Evolutionary conservation across 2,797 vertebrate species (phyloP), one percentile per base, ranked within the genome.

Genomic region (Eidolon dupreanum): DNA sequence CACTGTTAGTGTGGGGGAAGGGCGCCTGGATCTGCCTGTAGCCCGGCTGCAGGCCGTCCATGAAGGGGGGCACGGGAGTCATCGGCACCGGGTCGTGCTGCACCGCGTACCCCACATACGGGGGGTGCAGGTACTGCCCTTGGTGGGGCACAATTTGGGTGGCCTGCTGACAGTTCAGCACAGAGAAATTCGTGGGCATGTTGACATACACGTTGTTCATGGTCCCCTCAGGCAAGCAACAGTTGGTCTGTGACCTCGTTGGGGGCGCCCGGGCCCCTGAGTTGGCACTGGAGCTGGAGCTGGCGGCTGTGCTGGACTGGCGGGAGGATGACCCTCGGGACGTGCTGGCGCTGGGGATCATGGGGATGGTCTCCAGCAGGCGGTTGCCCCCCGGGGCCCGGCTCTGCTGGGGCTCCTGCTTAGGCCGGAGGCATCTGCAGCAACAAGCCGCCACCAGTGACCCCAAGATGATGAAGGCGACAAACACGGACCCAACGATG

Each of bases 181-280:
- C 99, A 0, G 99, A 99, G 99, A 99, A 99, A 98, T 99, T 99
- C 1, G 99, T 99, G 38, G 99, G 99, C 99, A 99, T 99, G 98
- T 99, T 99, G 97, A 99, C 99, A 0, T 99, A 99, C 93, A 99
- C 99, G 0, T 99, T 99, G 95, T 99, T 99, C 99, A 99, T 99
- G 93, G 99, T 99, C 97, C 99, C 99, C 26, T 99, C 99, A 0
- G 99, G 99, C 38, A 99, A 98, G 63, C 99, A 99, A 97, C 99
- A 99, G 97, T 99, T 99, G 97, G 99, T 99, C 98, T 99, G 99
- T 1, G 99, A 99, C 74, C 99, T 98, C 6, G 99, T 99, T 0
- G 99, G 99, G 1, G 99, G 98, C 0, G 98, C 98, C 9, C 99
- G 97, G 96, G 98, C 98, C 43, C 98, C 98, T 0, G 99, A 99